These are phyloP conservation scores for Clepsis dumicolana DNA, from an alignment of 2,888 invertebrate genomes.

Conservation along the genomic window DNA sequence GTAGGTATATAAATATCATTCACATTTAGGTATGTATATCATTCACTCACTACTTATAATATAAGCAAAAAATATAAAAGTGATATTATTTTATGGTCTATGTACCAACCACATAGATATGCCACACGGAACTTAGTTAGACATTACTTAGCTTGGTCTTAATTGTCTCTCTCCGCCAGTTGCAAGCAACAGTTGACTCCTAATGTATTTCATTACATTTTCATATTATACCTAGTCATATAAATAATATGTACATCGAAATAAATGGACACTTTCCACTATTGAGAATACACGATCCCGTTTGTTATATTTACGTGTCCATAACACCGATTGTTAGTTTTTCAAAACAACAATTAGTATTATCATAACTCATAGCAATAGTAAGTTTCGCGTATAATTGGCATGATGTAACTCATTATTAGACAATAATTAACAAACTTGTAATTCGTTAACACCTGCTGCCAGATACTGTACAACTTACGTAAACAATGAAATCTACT, in stretches of 20 bases:
- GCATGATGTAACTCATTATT: slow-evolving; percentile 21
- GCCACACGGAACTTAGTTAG: not conserved
- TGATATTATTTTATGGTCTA: too few relatives aligned
- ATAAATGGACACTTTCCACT: not conserved
- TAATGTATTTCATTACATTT: not conserved
- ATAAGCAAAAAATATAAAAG: not conserved
- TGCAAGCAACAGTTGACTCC: not conserved
- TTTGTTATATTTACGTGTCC: slow-evolving; percentile 11
- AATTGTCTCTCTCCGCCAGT: not conserved
- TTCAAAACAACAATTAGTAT: slow-evolving; percentile 6
- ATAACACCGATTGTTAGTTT: slow-evolving; percentile 7
- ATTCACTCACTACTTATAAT: not conserved
- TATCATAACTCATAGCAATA: slow-evolving; percentile 1
- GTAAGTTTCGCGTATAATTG: slow-evolving; percentile 15
- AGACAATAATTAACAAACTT: slow-evolving; percentile 15
- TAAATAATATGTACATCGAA: not conserved
- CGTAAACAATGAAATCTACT: slow-evolving; percentile 2
- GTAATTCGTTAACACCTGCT: slow-evolving; percentile 10
- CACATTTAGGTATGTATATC: not conserved
- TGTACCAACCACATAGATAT: not conserved
- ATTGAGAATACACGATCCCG: not conserved
- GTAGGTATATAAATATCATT: not conserved
- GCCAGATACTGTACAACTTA: not conserved
- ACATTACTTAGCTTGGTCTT: not conserved
- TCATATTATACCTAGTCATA: not conserved